Base-by-base conservation (phyloP, 1,140 invertebrate species). In the Branchinecta lynchi region DNA sequence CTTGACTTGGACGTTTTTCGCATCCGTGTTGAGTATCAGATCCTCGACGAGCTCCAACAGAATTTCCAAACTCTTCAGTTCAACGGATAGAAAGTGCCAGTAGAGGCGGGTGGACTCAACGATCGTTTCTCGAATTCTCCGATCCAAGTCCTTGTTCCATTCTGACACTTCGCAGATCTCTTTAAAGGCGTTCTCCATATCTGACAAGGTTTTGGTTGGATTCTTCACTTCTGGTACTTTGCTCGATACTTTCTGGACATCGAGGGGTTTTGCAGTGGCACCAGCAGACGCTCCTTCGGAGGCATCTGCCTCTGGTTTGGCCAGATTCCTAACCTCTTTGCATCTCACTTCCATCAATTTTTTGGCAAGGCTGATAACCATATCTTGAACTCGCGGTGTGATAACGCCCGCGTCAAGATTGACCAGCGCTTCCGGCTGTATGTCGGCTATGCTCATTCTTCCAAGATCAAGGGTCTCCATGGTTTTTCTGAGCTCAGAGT, bases 51-150 rank as follows among this genome's bases (percentile, higher is more conserved):
- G 51, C 51, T 60, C 51, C 17, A 60, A 20, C 17, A 60, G 17
- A 60, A 60, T 60, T 60, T 60, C 51, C 17, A 60, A 60, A 6
- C 51, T 60, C 51, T 60, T 60, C 51, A 60, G 17, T 60, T 60
- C 51, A 15, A 60, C 51, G 17, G 51, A 60, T 6, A 60, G 17
- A 60, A 60, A 60, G 51, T 60, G 51, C 51, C 51, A 60, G 51
- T 60, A 60, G 17, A 60, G 51, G 12, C 51, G 51, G 12, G 51
- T 60, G 12, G 51, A 60, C 17, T 60, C 51, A 15, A 60, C 51
- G 12, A 60, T 60, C 12, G 51, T 60, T 20, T 60, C 51, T 60
- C 51, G 12, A 3, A 60, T 60, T 60, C 51, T 60, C 17, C 17
- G 12, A 60, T 60, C 51, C 51, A 60, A 60, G 17, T 60, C 51